A percentile compares a stretch with the other conserved stretches of the same genome.
These are phyloP conservation scores for Carpatolechia fugitivella DNA, from an alignment of 2,888 invertebrate genomes.

Conservation along the genomic window DNA sequence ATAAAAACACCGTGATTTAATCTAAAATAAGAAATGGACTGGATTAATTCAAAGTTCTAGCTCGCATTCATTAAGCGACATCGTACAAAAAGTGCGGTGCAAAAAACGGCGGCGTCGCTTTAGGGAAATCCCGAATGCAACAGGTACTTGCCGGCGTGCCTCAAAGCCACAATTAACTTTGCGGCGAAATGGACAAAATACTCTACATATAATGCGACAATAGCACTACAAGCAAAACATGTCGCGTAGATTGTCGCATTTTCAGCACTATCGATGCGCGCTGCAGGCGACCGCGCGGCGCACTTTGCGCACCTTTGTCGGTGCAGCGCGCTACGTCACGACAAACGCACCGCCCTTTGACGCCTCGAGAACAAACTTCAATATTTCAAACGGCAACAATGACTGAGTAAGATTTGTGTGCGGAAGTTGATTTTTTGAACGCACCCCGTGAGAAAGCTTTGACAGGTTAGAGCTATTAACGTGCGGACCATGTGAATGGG, in stretches of 20 bases:
- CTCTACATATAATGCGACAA: constrained; percentile 46
- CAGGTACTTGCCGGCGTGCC: constrained; percentile 41
- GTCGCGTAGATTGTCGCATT: constrained; percentile 65
- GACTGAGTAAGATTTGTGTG: constrained; percentile 74
- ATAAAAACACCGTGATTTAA: not conserved
- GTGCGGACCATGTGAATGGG: constrained; percentile 40
- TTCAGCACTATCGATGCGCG: constrained; percentile 67
- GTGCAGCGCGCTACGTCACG: constrained; percentile 29
- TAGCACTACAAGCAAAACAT: constrained; percentile 63
- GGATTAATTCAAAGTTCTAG: not conserved
- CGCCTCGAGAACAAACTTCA: constrained; percentile 49
- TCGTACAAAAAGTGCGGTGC: constrained; percentile 11
- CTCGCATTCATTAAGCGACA: constrained; percentile 6
- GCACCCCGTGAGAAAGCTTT: constrained; percentile 67
- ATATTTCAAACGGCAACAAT: constrained; percentile 75
- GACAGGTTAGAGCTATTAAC: constrained; percentile 63
- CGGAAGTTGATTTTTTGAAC: constrained; percentile 77
- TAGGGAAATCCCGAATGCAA: constrained; percentile 30
- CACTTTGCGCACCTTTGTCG: constrained; percentile 19
- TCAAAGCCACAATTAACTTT: constrained; percentile 54
- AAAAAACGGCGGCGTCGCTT: constrained; percentile 19
- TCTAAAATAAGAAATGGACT: not conserved
- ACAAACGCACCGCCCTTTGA: constrained; percentile 52
- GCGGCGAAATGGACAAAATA: constrained; percentile 47
- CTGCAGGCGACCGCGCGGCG: constrained; percentile 55